Percentiles rank a stretch among this genome's conserved stretches.
phyloP scores from a whole-genome alignment of 2,888 invertebrate genomes.

The Notodonta ziczac region DNA sequence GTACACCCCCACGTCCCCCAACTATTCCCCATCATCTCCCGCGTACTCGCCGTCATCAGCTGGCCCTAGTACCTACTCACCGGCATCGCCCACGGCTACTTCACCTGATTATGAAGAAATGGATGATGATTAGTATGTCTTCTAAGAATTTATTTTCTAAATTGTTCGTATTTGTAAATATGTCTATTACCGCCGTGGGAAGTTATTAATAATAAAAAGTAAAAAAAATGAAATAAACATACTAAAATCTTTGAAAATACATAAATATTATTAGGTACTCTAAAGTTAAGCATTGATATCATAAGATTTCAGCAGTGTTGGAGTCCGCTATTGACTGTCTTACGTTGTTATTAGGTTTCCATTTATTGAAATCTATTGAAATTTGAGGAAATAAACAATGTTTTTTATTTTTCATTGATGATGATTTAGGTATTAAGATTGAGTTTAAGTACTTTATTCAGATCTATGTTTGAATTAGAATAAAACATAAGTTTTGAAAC shows the following conservation, averaged over 20 bases:
- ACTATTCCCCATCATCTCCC: conserved; percentile 91
- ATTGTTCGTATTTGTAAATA: conserved; percentile 29
- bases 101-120: conserved; percentile 87
- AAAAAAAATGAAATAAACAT: not conserved
- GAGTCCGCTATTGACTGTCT: too few relatives aligned
- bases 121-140: conserved; percentile 65
- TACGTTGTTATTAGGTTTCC: too few relatives aligned
- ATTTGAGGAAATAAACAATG: too few relatives aligned
- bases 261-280: not conserved
- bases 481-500: not conserved
- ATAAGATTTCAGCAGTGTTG: too few relatives aligned
- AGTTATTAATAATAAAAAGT: conserved; percentile 2
- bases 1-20: conserved; percentile 91
- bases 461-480: too few relatives aligned
- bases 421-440: too few relatives aligned
- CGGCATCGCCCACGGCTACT: conserved; percentile 84
- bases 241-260: too few relatives aligned
- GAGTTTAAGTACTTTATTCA: too few relatives aligned
- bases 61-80: conserved; percentile 83
- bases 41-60: conserved; percentile 91
- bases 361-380: too few relatives aligned
- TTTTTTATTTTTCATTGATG: too few relatives aligned
- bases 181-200: conserved; percentile 16
- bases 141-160: conserved; percentile 13
- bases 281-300: too few relatives aligned